Base-by-base conservation (phyloP, 2,113 vertebrate species). In the Uria lomvia region DNA sequence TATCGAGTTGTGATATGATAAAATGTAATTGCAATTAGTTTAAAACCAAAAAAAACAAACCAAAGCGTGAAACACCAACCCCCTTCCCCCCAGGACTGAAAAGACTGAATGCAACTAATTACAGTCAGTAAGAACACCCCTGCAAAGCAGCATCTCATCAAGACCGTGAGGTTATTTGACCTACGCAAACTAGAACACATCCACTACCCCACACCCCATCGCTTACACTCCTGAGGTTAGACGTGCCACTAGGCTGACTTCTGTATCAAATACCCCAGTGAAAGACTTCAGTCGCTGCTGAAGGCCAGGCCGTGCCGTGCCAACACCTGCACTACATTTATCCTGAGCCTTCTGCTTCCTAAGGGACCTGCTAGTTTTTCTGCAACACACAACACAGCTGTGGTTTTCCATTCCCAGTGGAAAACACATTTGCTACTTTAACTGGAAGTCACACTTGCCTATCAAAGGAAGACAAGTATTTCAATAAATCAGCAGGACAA, bases 131-230 rank as follows among this genome's bases (percentile, higher is more conserved):
- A 42, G 40, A 80, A 45, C n/a, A 82, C 2, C 2, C 10, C 27
- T 50, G n/a, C 49, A 86, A 76, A 83, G 40, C 59, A 83, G 11
- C 17, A 55, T 45, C 71, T 92, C 29, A 24, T 26, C 18, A 77
- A 36, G 60, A 38, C n/a, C 6, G 1, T 38, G n/a, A 50, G 12
- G 17, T 83, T 68, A 93, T 30, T 22, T 82, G 66, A 78, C 34
- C 30, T 53, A 36, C 50, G 29, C 45, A 62, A 86, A 65, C 38
- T 24, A 36, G 20, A 88, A 47, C 32, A 71, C 2, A 45, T 2
- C 27, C 55, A 29, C 81, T 60, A 19, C 27, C 72, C 49, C 47
- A 52, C 30, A 79, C 3, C 0, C 0, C 3, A 29, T 3, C 0
- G 0, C 18, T 47, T 62, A 56, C 40, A 74, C 6, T 14, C 42